Conservation (phyloP, 2,888 invertebrate species). For the Papilio protenor region DNA sequence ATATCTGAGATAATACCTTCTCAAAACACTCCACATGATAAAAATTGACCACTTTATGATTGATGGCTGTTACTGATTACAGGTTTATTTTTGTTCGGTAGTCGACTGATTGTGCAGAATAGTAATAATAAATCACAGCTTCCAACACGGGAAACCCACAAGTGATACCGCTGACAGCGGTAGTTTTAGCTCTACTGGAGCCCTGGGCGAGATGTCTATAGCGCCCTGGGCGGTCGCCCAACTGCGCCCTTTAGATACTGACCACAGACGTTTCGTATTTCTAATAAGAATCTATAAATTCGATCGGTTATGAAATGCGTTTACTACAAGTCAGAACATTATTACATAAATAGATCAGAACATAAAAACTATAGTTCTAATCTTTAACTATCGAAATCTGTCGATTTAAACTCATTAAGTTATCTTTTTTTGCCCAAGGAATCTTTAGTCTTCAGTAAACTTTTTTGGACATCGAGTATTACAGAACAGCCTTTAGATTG, state of each 20-base stretch:
- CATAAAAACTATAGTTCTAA: not conserved
- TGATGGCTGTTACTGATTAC: conserved; percentile 28
- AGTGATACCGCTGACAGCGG: not conserved
- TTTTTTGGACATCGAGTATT: not conserved
- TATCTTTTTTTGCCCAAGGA: not conserved
- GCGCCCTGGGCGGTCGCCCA: too few species aligned
- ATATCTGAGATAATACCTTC: conserved; percentile 15
- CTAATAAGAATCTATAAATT: not conserved
- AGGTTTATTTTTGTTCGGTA: conserved; percentile 12
- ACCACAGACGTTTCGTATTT: not conserved
- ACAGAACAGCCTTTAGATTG: not conserved
- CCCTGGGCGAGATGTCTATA: too few species aligned
- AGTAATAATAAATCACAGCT: conserved; percentile 3
- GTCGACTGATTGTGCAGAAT: conserved; percentile 12
- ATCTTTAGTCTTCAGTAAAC: not conserved
- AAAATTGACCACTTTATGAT: conserved; percentile 32
- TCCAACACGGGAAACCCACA: not conserved
- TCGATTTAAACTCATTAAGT: not conserved
- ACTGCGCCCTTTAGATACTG: too few species aligned
- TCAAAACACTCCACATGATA: conserved; percentile 31
- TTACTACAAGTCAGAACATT: not conserved
- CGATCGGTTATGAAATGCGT: not conserved
- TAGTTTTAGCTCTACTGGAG: too few species aligned
- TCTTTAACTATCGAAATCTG: not conserved
- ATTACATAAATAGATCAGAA: too few species aligned